Conservation (phyloP, 92 coral and sea anemone genomes). For the Galaxea fascicularis region DNA sequence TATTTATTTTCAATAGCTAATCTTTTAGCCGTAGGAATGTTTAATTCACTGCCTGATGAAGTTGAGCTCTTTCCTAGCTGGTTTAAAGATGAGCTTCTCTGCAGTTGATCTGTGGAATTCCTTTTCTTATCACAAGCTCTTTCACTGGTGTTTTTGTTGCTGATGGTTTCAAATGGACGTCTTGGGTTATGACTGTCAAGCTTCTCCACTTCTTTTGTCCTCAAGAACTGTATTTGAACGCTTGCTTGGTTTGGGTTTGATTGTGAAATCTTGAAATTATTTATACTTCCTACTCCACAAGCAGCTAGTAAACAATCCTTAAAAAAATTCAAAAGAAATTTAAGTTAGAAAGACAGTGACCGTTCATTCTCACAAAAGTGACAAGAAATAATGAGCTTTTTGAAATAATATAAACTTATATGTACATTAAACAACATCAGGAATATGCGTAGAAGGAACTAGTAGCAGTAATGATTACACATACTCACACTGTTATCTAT, state of each 20-base stretch:
- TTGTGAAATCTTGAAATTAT: not conserved
- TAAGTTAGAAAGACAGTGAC: not conserved
- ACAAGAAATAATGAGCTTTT: too few species aligned
- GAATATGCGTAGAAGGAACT: too few species aligned
- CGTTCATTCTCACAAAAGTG: too few species aligned
- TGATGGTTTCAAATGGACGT: conserved; percentile 23
- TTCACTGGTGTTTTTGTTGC: conserved; percentile 19
- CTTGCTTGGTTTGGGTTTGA: not conserved
- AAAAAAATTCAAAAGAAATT: not conserved
- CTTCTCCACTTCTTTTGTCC: conserved; percentile 32
- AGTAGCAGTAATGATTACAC: too few species aligned
- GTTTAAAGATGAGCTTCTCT: not conserved
- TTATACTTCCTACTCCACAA: not conserved
- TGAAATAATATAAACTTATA: not conserved
- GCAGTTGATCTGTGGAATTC: conserved; percentile 6
- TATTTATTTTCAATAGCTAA: not conserved
- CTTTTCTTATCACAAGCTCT: conserved; percentile 14
- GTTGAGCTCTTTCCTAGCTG: not conserved
- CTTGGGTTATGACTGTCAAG: not conserved
- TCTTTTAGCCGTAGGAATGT: conserved; percentile 3
- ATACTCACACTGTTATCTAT: too few species aligned
- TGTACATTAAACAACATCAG: not conserved
- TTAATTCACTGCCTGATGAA: not conserved
- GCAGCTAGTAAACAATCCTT: conserved; percentile 46
- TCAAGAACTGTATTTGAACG: not conserved